Evolutionary conservation across 2,113 vertebrate species (phyloP).

Genomic region (Rhizomys pruinosus): DNA sequence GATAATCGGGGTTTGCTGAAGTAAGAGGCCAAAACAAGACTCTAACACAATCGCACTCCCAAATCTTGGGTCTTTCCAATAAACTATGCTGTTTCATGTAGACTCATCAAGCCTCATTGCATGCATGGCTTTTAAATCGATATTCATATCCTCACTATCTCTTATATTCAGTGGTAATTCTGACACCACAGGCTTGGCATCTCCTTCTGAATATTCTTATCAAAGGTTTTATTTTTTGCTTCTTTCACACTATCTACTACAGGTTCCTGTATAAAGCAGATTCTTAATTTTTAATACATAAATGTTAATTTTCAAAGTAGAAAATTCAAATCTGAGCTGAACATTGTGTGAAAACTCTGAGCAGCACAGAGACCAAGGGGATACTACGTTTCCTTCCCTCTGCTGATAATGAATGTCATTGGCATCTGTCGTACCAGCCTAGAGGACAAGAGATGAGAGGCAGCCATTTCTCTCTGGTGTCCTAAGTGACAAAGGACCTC

Average conservation of each 20-base stretch:
- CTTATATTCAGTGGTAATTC: not conserved
- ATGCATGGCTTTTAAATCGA: constrained; percentile 20
- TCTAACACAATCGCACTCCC: not conserved
- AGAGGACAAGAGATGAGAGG: not conserved
- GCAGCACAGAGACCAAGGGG: not conserved
- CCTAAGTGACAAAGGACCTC: not conserved
- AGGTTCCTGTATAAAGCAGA: not conserved
- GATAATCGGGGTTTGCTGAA: constrained; percentile 20
- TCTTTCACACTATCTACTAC: not conserved
- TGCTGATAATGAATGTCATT: not conserved
- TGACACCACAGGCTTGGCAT: not conserved
- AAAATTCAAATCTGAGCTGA: not conserved
- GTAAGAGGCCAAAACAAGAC: constrained; percentile 12
- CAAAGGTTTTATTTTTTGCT: not conserved
- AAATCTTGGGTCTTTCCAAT: constrained; percentile 33
- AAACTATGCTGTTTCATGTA: not conserved
- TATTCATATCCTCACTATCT: not conserved
- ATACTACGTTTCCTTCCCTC: not conserved
- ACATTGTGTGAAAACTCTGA: not conserved
- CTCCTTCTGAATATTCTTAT: not conserved
- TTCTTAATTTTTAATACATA: not conserved
- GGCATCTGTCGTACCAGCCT: not conserved
- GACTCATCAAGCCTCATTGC: not conserved
- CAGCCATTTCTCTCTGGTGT: not conserved
- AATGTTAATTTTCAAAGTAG: not conserved